These are phyloP conservation scores for Chaitophorus viminalis DNA, from an alignment of 2,888 invertebrate genomes.

Conservation along the genomic window DNA sequence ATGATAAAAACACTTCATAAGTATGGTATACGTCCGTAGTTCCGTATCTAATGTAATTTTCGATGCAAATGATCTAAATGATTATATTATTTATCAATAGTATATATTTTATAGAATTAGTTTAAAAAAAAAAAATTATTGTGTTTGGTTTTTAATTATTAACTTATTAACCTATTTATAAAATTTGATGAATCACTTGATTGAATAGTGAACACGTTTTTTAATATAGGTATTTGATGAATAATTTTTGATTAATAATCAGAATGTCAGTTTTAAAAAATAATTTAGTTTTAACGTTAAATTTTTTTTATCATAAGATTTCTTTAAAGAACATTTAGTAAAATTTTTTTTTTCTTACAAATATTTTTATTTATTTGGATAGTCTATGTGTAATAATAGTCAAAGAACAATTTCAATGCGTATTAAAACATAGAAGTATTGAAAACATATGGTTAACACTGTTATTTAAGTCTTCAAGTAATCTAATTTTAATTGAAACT, in stretches of 20 bases:
- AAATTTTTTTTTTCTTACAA: background rate
- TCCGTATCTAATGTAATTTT: too few species aligned
- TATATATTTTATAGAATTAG: too few species aligned
- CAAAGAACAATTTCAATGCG: background rate
- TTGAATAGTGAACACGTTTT: background rate
- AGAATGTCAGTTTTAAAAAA: background rate
- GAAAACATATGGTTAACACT: background rate
- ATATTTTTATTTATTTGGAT: background rate
- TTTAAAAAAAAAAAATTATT: background rate
- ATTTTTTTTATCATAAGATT: background rate
- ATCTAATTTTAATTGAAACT: constrained; percentile 34
- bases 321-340: background rate
- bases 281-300: background rate
- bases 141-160: background rate
- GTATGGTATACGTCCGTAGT: too few species aligned
- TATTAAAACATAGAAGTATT: background rate
- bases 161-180: background rate
- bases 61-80: too few species aligned
- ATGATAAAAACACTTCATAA: too few species aligned
- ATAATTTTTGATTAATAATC: background rate
- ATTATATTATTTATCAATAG: too few species aligned
- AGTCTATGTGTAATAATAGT: too few species aligned
- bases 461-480: background rate
- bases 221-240: background rate
- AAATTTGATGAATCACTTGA: background rate